A percentile compares a stretch with the other conserved stretches of the same genome.
Evolutionary conservation across 2,888 invertebrate species (phyloP).

Genomic region (Dolomedes plantarius): DNA sequence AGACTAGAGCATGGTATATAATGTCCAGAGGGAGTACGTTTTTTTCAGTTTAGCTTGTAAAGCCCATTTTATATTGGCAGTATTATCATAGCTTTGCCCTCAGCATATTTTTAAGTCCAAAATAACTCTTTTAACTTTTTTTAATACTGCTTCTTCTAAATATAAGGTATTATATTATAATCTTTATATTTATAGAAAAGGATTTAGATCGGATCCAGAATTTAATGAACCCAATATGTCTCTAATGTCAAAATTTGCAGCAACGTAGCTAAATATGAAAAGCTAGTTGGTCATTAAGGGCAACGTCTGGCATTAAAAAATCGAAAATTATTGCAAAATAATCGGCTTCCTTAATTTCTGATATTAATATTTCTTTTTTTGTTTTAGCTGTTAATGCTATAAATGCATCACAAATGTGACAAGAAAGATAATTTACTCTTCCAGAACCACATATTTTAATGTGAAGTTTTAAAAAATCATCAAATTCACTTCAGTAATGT

Average conservation of each 20-base stretch:
- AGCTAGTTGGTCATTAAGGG: slow-evolving; percentile 5
- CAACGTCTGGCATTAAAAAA: not conserved
- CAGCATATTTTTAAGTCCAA: slow-evolving; percentile 9
- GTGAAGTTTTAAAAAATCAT: slow-evolving; percentile 3
- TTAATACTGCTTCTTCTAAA: too few relatives aligned
- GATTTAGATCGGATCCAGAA: too few relatives aligned
- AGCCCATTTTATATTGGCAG: not conserved
- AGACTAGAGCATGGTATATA: slow-evolving; percentile 10
- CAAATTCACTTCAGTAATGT: slow-evolving; percentile 1
- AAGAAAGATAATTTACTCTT: slow-evolving; percentile 23
- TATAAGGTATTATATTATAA: not conserved
- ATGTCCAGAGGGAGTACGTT: not conserved
- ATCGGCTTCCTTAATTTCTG: slow-evolving; percentile 20
- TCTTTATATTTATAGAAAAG: too few relatives aligned
- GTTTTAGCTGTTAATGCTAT: slow-evolving; percentile 9
- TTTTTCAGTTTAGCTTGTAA: slow-evolving; percentile 2
- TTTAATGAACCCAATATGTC: not conserved
- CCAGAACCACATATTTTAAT: slow-evolving; percentile 3
- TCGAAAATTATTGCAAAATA: slow-evolving; percentile 22
- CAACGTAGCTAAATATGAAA: not conserved
- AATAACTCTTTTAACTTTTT: not conserved
- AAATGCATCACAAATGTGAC: slow-evolving; percentile 11
- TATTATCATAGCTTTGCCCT: slow-evolving; percentile 15
- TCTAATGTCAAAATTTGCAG: not conserved
- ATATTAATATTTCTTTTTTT: slow-evolving; percentile 13